phyloP scores from a whole-genome alignment of 1,140 invertebrate species.

The Drosophila kurseongensis region DNA sequence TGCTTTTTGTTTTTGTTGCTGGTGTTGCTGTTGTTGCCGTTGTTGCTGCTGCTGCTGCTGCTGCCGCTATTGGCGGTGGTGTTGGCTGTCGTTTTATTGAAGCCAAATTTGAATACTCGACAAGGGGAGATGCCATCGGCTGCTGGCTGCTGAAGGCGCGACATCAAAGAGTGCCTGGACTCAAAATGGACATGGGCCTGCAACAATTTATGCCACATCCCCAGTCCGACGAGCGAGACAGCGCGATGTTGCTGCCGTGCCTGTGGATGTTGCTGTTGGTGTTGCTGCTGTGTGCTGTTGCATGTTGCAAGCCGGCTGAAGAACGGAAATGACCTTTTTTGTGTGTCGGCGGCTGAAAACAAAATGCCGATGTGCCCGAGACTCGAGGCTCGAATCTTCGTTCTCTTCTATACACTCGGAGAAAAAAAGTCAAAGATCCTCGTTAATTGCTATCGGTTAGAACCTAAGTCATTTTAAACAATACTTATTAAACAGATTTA shows the following conservation, averaged over 20 bases:
- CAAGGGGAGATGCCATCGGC: constrained; percentile 54
- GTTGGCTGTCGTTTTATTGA: constrained; percentile 82
- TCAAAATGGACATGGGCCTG: constrained; percentile 81
- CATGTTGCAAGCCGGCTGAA: constrained; percentile 48
- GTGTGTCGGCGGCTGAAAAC: constrained; percentile 59
- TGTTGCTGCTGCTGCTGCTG: constrained; percentile 30
- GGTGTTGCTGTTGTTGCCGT: constrained; percentile 23
- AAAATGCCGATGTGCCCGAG: constrained; percentile 69
- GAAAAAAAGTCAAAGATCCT: background rate
- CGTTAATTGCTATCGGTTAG: too few species aligned
- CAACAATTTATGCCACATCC: constrained; percentile 77
- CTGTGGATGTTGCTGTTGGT: constrained; percentile 7
- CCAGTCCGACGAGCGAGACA: constrained; percentile 14
- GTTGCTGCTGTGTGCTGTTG: constrained; percentile 29
- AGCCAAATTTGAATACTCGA: constrained; percentile 82
- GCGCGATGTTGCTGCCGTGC: constrained; percentile 18
- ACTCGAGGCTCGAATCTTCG: constrained; percentile 19
- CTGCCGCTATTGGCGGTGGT: constrained; percentile 64
- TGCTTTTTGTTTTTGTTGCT: constrained; percentile 25
- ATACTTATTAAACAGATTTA: too few species aligned
- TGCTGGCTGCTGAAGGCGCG: constrained; percentile 57
- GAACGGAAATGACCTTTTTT: constrained; percentile 80
- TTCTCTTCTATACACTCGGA: constrained; percentile 31
- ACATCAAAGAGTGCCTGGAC: constrained; percentile 83
- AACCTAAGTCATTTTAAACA: too few species aligned